A percentile compares a stretch with the other conserved stretches of the same genome.
Conservation (phyloP, 2,888 invertebrate species). For the Drosophila gaucha region DNA sequence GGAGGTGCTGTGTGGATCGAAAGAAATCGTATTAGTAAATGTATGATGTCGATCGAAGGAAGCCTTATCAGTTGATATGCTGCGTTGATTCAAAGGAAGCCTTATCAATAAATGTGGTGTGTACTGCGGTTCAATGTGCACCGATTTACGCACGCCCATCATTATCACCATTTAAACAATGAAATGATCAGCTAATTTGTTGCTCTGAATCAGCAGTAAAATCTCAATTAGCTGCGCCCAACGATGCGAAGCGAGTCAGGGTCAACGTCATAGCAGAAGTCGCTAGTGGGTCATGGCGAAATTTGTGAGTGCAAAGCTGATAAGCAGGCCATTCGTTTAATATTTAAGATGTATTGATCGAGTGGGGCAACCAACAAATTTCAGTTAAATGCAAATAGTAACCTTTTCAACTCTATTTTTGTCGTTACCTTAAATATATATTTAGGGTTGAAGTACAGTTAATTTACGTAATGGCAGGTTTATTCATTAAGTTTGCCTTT, state of each 20-base stretch:
- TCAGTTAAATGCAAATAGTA: neutral
- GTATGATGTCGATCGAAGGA: slow-evolving; percentile 15
- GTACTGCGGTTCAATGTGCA: slow-evolving; percentile 25
- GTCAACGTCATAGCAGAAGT: slow-evolving; percentile 7
- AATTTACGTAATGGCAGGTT: slow-evolving; percentile 21
- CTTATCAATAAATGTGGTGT: slow-evolving; percentile 31
- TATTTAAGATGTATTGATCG: slow-evolving; percentile 35
- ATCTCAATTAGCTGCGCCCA: slow-evolving; percentile 11
- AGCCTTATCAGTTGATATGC: slow-evolving; percentile 33
- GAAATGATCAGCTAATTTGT: slow-evolving; percentile 14
- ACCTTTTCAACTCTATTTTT: slow-evolving; percentile 1
- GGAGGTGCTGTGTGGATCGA: neutral
- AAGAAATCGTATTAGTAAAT: slow-evolving; percentile 39
- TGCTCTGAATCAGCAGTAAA: slow-evolving; percentile 16
- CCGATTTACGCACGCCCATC: slow-evolving; percentile 11
- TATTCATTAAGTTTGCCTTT: slow-evolving; percentile 17
- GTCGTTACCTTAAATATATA: slow-evolving; percentile 39
- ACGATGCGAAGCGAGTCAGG: slow-evolving; percentile 16
- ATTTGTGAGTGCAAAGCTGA: slow-evolving; percentile 1
- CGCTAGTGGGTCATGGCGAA: slow-evolving; percentile 24
- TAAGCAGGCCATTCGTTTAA: neutral
- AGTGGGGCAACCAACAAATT: neutral
- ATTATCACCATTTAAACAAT: neutral
- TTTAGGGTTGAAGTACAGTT: slow-evolving; percentile 5
- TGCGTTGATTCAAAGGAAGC: slow-evolving; percentile 9